Evolutionary conservation across 2,113 vertebrate genomes (phyloP).

Genomic region (Anthoscopus minutus): DNA sequence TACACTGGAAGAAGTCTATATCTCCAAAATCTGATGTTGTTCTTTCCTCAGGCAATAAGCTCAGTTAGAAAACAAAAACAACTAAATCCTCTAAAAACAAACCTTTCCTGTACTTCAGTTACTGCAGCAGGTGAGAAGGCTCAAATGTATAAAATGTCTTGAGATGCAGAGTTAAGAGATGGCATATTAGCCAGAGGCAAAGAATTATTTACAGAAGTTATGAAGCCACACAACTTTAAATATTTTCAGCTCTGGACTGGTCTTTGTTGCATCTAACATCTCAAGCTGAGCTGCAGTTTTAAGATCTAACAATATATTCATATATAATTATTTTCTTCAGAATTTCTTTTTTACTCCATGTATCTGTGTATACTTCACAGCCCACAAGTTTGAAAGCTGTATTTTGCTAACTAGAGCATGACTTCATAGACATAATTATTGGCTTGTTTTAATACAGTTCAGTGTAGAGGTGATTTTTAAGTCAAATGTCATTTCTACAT

Average conservation of each 20-base stretch:
- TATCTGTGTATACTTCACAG: neutral
- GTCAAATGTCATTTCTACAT: neutral
- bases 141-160: neutral
- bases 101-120: neutral
- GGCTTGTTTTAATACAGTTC: neutral
- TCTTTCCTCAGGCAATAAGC: neutral
- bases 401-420: neutral
- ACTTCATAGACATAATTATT: neutral
- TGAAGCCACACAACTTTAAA: neutral
- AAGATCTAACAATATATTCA: neutral
- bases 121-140: neutral
- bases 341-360: neutral
- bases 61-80: neutral
- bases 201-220: neutral
- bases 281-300: neutral
- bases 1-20: neutral
- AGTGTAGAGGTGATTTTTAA: neutral
- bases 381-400: neutral
- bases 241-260: neutral
- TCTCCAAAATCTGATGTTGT: neutral
- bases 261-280: neutral
- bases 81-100: neutral
- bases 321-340: neutral
- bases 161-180: neutral
- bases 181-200: neutral